These are phyloP conservation scores for Clusia tigrina DNA, from an alignment of 2,888 invertebrate genomes.

Conservation along the genomic window DNA sequence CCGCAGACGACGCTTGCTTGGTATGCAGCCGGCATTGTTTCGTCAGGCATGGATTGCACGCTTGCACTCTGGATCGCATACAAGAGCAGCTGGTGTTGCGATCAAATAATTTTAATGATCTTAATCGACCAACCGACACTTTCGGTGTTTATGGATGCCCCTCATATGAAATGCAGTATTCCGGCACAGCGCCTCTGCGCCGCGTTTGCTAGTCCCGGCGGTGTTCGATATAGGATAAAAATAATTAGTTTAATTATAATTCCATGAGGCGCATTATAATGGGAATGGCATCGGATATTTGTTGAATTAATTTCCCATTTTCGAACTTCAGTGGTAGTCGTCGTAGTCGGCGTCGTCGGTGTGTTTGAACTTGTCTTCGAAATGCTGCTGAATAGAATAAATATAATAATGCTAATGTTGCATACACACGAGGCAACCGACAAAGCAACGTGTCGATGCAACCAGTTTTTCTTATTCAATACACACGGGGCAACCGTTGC, in stretches of 20 bases:
- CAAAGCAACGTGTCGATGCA: too few species aligned
- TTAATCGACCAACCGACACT: neutral
- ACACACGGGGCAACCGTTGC: too few species aligned
- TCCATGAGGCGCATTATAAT: neutral
- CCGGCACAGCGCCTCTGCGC: neutral
- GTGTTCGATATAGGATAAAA: too few species aligned
- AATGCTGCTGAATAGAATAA: too few species aligned
- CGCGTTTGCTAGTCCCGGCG: too few species aligned
- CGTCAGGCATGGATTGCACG: neutral
- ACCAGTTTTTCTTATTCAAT: too few species aligned
- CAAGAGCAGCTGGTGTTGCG: neutral
- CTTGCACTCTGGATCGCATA: neutral
- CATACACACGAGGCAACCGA: too few species aligned
- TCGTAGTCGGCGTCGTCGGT: too few species aligned
- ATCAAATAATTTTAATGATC: slow-evolving; percentile 1
- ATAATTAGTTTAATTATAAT: slow-evolving; percentile 1
- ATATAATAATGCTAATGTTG: too few species aligned
- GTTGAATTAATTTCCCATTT: too few species aligned
- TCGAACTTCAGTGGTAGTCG: too few species aligned
- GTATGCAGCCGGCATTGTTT: slow-evolving; percentile 15
- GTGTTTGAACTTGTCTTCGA: too few species aligned
- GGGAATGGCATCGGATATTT: neutral
- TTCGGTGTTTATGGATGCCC: neutral
- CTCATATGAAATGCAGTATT: neutral
- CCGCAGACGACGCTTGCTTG: neutral